A percentile compares a stretch with the other conserved stretches of the same genome.
Conservation (phyloP, 92 coral and sea anemone genomes). For the Siderastrea radians region DNA sequence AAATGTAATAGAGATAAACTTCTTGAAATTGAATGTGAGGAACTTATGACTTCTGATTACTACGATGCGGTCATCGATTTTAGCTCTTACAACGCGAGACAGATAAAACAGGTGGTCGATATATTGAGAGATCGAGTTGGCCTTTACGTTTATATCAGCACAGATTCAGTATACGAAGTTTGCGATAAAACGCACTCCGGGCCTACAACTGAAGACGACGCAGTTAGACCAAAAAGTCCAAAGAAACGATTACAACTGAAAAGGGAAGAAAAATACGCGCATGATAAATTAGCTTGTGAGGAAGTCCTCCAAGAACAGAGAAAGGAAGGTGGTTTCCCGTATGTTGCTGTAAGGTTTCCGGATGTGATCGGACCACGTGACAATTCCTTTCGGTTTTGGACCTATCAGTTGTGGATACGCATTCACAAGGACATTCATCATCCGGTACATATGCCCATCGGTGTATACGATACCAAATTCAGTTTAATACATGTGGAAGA, state of each 20-base stretch:
- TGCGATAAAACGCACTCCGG: constrained; percentile 88
- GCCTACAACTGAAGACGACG: constrained; percentile 86
- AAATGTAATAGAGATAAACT: constrained; percentile 91
- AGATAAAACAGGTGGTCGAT: constrained; percentile 82
- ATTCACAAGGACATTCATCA: constrained; percentile 85
- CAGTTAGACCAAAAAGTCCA: constrained; percentile 84
- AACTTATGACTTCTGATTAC: constrained; percentile 71
- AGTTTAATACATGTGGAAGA: constrained; percentile 95
- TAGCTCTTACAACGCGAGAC: constrained; percentile 87
- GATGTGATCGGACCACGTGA: constrained; percentile 99
- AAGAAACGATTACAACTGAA: constrained; percentile 80
- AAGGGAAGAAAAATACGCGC: constrained; percentile 86
- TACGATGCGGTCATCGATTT: constrained; percentile 97
- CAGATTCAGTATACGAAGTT: constrained; percentile 94
- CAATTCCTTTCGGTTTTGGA: constrained; percentile 95
- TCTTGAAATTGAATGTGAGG: constrained; percentile 86
- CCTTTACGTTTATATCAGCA: constrained; percentile 90
- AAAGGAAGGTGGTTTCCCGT: constrained; percentile 92
- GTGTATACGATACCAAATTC: constrained; percentile 84
- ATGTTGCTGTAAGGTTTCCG: constrained; percentile 87
- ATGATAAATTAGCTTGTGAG: constrained; percentile 95
- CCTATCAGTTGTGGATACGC: constrained; percentile 94
- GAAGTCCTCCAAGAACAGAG: constrained; percentile 84
- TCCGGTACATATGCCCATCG: constrained; percentile 93
- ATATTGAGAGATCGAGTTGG: constrained; percentile 82